Percentiles rank a stretch among this genome's conserved stretches.
phyloP scores from a whole-genome alignment of 1,140 invertebrate genomes.

The Drosophila jambulina region DNA sequence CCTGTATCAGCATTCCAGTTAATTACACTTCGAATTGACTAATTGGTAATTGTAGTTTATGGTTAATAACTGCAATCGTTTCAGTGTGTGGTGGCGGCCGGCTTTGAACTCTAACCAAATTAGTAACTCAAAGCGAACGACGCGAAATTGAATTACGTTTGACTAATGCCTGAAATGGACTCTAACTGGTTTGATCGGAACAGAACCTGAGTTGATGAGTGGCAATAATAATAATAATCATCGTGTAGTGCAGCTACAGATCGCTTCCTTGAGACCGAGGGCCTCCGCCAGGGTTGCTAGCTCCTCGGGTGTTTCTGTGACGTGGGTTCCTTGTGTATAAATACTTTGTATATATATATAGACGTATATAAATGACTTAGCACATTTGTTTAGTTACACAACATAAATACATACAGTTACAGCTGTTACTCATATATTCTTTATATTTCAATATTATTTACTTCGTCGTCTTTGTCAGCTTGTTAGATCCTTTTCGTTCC shows the following conservation, averaged over 20 bases:
- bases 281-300: constrained; percentile 15
- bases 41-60: constrained; percentile 76
- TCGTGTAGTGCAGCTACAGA: constrained; percentile 23
- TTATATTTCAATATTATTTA: constrained; percentile 53
- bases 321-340: constrained; percentile 49
- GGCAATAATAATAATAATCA: constrained; percentile 14
- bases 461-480: constrained; percentile 51
- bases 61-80: constrained; percentile 65
- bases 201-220: constrained; percentile 40
- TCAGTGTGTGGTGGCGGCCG: constrained; percentile 41
- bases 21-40: constrained; percentile 80
- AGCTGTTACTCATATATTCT: constrained; percentile 47
- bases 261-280: background rate
- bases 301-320: constrained; percentile 31
- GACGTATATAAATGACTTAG: constrained; percentile 80
- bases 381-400: constrained; percentile 77
- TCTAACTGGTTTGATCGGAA: constrained; percentile 29
- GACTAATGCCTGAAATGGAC: constrained; percentile 31
- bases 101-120: constrained; percentile 35
- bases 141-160: constrained; percentile 36
- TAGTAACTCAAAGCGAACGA: constrained; percentile 30
- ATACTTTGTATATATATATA: constrained; percentile 71
- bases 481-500: constrained; percentile 28
- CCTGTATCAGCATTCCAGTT: constrained; percentile 59
- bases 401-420: constrained; percentile 76